Evolutionary conservation across 2,888 invertebrate genomes (phyloP).

Genomic region (Podabrus alpinus): DNA sequence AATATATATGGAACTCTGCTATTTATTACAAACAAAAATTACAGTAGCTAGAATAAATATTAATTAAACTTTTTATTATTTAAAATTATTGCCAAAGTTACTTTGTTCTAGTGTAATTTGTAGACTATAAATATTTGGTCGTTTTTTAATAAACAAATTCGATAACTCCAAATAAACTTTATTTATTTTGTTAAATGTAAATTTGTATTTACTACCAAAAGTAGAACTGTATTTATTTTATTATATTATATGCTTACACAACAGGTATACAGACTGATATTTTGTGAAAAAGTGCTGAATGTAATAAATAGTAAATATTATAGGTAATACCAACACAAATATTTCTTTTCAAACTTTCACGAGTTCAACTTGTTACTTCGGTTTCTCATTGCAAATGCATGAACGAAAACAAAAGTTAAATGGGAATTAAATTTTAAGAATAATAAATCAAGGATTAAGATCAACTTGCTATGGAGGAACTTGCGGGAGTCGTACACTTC

Average conservation of each 20-base stretch:
- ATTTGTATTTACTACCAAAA: background rate
- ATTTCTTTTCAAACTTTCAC: background rate
- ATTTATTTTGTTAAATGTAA: background rate
- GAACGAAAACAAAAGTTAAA: too few relatives aligned
- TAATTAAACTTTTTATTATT: background rate
- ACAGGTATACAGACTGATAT: background rate
- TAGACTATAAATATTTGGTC: background rate
- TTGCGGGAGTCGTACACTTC: constrained; percentile 68
- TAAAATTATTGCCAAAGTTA: background rate
- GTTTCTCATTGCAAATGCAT: too few relatives aligned
- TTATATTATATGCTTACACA: background rate
- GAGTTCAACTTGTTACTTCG: background rate
- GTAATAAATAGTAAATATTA: background rate
- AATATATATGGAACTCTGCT: background rate
- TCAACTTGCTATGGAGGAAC: too few relatives aligned
- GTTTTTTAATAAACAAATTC: background rate
- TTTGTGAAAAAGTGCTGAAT: background rate
- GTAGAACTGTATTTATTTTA: background rate
- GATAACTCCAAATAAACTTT: background rate
- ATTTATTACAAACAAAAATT: too few relatives aligned
- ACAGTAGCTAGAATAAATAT: background rate
- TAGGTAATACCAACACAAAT: background rate
- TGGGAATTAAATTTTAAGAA: too few relatives aligned
- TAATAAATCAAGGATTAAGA: too few relatives aligned
- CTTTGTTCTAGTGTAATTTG: background rate